Conservation (phyloP, 2,888 invertebrate species). For the Stomorhina lunata region DNA sequence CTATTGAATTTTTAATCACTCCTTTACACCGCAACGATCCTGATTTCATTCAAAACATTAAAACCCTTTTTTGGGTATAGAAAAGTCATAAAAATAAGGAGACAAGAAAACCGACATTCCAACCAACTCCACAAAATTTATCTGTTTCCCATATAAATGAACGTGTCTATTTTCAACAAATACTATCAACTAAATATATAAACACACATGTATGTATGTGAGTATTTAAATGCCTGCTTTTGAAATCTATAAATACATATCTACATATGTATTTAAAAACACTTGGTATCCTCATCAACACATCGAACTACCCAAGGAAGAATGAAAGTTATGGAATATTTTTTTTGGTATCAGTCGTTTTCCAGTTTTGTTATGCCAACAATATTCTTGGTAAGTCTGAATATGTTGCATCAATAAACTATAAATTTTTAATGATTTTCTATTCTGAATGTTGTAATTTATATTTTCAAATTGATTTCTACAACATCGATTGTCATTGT, state of each 20-base stretch:
- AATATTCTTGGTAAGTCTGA: background rate
- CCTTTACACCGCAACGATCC: background rate
- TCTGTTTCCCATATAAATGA: constrained; percentile 17
- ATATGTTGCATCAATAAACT: constrained; percentile 53
- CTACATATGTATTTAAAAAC: constrained; percentile 6
- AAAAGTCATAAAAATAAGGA: background rate
- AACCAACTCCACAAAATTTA: constrained; percentile 18
- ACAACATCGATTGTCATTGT: constrained; percentile 43
- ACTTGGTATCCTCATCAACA: constrained; percentile 21
- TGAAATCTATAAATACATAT: constrained; percentile 2
- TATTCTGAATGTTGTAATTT: constrained; percentile 42
- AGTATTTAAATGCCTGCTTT: background rate
- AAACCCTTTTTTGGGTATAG: constrained; percentile 24
- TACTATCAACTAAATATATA: background rate
- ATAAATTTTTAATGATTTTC: constrained; percentile 59
- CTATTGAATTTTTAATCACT: background rate
- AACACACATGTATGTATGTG: background rate
- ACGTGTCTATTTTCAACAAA: constrained; percentile 45
- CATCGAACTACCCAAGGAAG: background rate
- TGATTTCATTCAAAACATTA: background rate
- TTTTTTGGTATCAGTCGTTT: background rate
- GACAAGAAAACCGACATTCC: background rate
- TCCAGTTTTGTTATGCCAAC: constrained; percentile 31
- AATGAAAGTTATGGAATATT: background rate
- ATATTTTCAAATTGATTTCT: constrained; percentile 59